Evolutionary conservation across 2,888 invertebrate genomes (phyloP), one percentile per base, ranked within the genome.

Genomic region (Cryptocheilus praepositus): DNA sequence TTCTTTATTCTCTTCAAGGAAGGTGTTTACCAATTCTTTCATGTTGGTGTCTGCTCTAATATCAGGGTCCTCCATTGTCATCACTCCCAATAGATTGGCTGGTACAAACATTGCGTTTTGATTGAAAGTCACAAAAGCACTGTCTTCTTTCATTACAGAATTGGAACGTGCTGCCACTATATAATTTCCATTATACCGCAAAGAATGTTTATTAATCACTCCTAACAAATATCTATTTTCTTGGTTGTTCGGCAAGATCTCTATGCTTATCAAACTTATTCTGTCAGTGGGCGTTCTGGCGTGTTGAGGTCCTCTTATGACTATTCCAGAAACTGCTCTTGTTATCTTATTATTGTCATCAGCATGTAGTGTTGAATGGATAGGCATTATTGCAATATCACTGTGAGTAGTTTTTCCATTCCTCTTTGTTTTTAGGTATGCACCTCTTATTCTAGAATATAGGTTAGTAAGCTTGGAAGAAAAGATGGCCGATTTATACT

Each of bases 1-100:
- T 5, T 46, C 46, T 16, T n/a, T n/a, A 46, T 46, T 46, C 46
- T 46, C 46, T 4, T 46, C 46, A 46, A 46, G 46, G 16, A n/a
- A 46, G 13, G 3, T 46, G 3, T 5, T 46, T 46, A 16, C 16
- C 3, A 7, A 46, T 16, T 3, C 46, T 11, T 46, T 15, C 46
- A 46, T 46, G 11, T 46, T 46, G 4, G 13, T 46, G 11, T 46
- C 13, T 46, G 46, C 5, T 15, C 5, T 15, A 7, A 46, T 15
- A 46, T 46, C 13, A n/a, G 15, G 3, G 46, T 46, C 13, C 13
- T 46, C 46, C 11, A 46, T 5, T 5, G 46, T 46, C 46, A 46
- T 46, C 11, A 46, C 46, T 5, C 46, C 46, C 46, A 46, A 11
- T 15, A 46, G 13, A 46, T 46, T 46, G 11, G 46, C 46, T n/a